Evolutionary conservation across 1,140 invertebrate species (phyloP), one percentile per base, ranked within the genome.

Genomic region (Panonychus citri): DNA sequence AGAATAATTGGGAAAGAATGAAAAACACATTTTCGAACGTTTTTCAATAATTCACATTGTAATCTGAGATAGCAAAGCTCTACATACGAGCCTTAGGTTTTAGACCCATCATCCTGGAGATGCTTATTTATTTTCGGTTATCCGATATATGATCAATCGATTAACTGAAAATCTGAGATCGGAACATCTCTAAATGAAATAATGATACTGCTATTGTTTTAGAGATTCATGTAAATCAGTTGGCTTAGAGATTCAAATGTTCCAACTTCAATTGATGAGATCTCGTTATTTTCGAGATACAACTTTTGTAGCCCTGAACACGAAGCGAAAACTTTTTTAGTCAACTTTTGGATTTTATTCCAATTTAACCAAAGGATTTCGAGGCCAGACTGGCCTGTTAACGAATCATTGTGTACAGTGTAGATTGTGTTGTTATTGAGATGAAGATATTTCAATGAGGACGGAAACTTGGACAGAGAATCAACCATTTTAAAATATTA

Each of bases 341-440:
- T 79, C 24, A 88, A 68, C 55, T n/a, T 77, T 72, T n/a, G 75
- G 78, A 48, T 88, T 68, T 63, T 79, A 89, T 89, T 67, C n/a
- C 85, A 78, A 34, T 81, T 79, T 15, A 89, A 69, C 82, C 83
- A 85, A 75, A 88, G 80, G n/a, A n/a, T 57, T 86, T 83, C 79
- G 81, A n/a, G n/a, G n/a, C n/a, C n/a, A 1, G 77, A 77, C 67
- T 86, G 83, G 3, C 81, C 81, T 28, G 76, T 69, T 21, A 90
- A 74, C 1, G 83, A 82, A 63, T 80, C 78, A 64, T 81, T 80
- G 66, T 86, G n/a, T 27, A 93, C 68, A 8, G 77, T 72, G 21
- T 74, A 75, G 54, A 93, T 76, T 60, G 77, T 77, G 68, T 93
- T 94, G 54, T 78, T 77, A 65, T 83, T 82, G 10, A 93, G 69